These are phyloP conservation scores for Seira musarum DNA, from an alignment of 2,888 invertebrate species.

Conservation along the genomic window DNA sequence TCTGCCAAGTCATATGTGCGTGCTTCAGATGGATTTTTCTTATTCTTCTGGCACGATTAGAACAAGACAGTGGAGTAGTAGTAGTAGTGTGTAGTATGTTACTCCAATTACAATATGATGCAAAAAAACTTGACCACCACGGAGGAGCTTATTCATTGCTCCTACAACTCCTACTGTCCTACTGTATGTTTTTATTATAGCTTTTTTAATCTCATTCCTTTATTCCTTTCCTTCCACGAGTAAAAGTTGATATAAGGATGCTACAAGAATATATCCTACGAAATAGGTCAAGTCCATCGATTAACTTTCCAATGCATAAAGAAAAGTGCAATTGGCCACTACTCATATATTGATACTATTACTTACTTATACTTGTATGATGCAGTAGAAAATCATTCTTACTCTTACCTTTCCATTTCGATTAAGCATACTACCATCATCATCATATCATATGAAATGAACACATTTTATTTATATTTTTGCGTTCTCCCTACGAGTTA, in stretches of 20 bases:
- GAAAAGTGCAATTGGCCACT: no score
- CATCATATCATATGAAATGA: no score
- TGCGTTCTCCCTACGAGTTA: background rate
- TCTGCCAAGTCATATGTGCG: no score
- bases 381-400: background rate
- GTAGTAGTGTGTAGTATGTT: no score
- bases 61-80: no score
- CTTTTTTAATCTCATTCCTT: background rate
- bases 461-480: no score
- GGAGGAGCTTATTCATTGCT: no score
- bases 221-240: background rate
- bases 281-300: slow-evolving; percentile 45
- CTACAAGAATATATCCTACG: background rate
- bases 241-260: background rate
- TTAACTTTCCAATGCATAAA: background rate
- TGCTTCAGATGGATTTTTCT: background rate
- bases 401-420: no score
- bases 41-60: background rate
- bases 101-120: no score
- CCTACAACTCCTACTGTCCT: no score
- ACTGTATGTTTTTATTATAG: background rate
- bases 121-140: background rate
- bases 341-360: no score
- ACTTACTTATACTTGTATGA: background rate
- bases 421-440: no score